These are phyloP conservation scores for Delia radicum DNA, from an alignment of 1,140 invertebrate genomes.

Conservation along the genomic window DNA sequence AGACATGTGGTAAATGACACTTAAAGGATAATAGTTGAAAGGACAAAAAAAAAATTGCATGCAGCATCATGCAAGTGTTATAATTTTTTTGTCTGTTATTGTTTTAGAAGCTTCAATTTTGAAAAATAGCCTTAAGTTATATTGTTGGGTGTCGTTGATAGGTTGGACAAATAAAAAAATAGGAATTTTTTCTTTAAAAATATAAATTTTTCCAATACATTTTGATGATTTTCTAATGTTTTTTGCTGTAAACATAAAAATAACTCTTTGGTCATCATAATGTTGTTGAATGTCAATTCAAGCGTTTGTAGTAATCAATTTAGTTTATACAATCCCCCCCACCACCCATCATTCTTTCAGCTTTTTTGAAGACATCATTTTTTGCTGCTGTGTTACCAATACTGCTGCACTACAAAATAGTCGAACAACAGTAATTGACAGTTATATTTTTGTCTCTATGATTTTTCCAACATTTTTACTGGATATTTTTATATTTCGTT, in stretches of 20 bases:
- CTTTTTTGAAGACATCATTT: neutral
- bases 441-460: neutral
- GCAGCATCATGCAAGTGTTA: neutral
- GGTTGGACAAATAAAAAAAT: neutral
- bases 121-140: neutral
- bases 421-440: constrained; percentile 1
- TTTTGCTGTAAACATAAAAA: neutral
- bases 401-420: neutral
- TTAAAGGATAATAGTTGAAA: constrained; percentile 7
- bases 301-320: constrained; percentile 16
- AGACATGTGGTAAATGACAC: constrained; percentile 5
- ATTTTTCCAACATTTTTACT: neutral
- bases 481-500: neutral
- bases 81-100: neutral
- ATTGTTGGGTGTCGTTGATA: neutral
- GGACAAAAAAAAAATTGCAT: neutral
- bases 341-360: neutral
- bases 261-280: neutral
- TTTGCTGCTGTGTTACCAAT: neutral
- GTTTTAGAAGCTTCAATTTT: neutral
- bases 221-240: neutral
- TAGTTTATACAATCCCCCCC: neutral
- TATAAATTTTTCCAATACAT: neutral
- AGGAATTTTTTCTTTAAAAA: neutral
- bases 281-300: constrained; percentile 17